Evolutionary conservation across 2,113 vertebrate species (phyloP).

Genomic region (Xiphias gladius): DNA sequence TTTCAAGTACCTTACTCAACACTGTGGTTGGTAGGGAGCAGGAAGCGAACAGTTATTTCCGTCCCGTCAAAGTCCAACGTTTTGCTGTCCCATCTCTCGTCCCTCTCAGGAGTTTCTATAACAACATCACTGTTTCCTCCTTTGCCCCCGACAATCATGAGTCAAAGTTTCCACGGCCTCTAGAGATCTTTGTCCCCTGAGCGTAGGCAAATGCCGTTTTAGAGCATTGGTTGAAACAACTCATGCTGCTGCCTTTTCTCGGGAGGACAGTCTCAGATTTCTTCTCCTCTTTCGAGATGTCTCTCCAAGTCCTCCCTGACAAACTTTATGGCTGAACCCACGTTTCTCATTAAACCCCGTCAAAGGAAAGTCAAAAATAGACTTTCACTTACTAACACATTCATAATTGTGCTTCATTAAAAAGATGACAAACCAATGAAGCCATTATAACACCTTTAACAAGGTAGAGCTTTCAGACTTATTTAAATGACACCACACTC

Average conservation of each 20-base stretch:
- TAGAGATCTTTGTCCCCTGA: neutral
- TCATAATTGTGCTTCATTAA: conserved; percentile 34
- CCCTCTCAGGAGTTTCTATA: too few species aligned
- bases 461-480: conserved; percentile 23
- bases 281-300: too few species aligned
- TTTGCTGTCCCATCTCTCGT: too few species aligned
- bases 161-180: neutral
- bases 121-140: too few species aligned
- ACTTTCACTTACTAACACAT: conserved; percentile 17
- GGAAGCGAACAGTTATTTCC: too few species aligned
- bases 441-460: conserved; percentile 37
- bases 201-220: neutral
- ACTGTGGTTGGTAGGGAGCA: too few species aligned
- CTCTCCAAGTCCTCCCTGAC: neutral
- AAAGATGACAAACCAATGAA: conserved; percentile 53
- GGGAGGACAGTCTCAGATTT: neutral
- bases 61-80: too few species aligned
- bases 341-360: conserved; percentile 38
- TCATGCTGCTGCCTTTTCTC: too few species aligned
- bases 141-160: neutral
- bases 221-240: neutral
- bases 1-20: neutral
- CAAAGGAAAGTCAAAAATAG: conserved; percentile 22
- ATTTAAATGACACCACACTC: conserved; percentile 9
- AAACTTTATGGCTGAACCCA: neutral